Percentiles rank a stretch among this genome's conserved stretches.
Conservation (phyloP, 2,888 invertebrate species). For the Malthinus flaveolus region DNA sequence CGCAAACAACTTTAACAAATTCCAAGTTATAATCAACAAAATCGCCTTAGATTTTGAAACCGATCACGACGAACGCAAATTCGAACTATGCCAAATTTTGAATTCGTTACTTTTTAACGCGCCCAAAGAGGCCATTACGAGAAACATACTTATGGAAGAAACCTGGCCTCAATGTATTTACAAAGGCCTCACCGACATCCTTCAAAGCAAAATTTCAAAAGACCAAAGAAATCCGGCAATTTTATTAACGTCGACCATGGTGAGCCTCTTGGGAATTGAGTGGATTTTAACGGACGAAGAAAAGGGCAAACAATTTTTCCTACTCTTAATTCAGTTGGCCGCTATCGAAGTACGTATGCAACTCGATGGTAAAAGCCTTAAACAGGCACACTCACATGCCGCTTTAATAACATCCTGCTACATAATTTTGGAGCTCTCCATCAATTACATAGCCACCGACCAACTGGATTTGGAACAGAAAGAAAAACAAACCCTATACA, state of each 20-base stretch:
- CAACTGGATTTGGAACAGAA: conserved; percentile 84
- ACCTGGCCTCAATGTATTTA: conserved; percentile 82
- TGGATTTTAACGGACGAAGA: conserved; percentile 82
- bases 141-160: conserved; percentile 66
- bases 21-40: conserved; percentile 80
- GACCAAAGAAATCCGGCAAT: conserved; percentile 88
- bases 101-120: conserved; percentile 75
- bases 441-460: conserved; percentile 79
- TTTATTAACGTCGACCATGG: conserved; percentile 77
- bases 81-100: conserved; percentile 81
- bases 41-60: conserved; percentile 86
- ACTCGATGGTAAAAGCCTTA: conserved; percentile 82
- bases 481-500: conserved; percentile 88
- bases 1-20: conserved; percentile 72
- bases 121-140: conserved; percentile 66
- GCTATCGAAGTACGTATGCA: conserved; percentile 95
- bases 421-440: conserved; percentile 76
- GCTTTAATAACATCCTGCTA: conserved; percentile 84
- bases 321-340: conserved; percentile 80
- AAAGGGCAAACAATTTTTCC: conserved; percentile 79
- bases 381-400: conserved; percentile 74
- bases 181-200: conserved; percentile 80
- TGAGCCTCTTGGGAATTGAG: conserved; percentile 81
- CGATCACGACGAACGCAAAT: conserved; percentile 86
- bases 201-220: conserved; percentile 84